Evolutionary conservation across 2,888 invertebrate species (phyloP).

Genomic region (Eupithecia exiguata): DNA sequence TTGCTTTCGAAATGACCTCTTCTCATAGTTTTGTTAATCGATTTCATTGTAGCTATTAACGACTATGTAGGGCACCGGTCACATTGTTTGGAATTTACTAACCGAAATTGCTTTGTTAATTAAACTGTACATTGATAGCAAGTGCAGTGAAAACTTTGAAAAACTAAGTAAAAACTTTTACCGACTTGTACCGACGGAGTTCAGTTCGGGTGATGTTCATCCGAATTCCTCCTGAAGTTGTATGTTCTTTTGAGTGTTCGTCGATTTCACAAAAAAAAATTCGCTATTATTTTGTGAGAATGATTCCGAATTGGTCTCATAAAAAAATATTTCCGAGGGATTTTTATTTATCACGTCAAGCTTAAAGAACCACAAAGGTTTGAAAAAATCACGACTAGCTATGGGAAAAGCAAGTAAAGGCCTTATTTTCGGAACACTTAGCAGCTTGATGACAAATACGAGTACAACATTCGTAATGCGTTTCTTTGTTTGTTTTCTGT

Average conservation of each 20-base stretch:
- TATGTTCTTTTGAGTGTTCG: no score
- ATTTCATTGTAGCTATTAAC: conserved; percentile 62
- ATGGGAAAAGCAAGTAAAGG: not conserved
- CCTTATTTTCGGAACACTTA: not conserved
- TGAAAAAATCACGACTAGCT: no score
- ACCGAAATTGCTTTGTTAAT: not conserved
- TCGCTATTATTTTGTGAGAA: no score
- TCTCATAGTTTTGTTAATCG: conserved; percentile 51
- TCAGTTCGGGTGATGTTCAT: no score
- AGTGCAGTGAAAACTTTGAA: not conserved
- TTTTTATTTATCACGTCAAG: no score
- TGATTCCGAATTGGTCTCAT: no score
- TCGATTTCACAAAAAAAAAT: no score
- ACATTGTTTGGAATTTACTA: conserved; percentile 41
- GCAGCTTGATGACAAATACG: not conserved
- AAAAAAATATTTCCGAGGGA: no score
- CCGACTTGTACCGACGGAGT: no score
- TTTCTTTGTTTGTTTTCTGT: conserved; percentile 1
- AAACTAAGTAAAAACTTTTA: no score
- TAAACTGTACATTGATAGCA: not conserved
- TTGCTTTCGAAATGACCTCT: conserved; percentile 47
- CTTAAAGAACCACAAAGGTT: no score
- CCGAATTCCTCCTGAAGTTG: no score
- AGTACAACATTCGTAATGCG: not conserved
- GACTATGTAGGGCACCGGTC: conserved; percentile 50